Percentiles rank a stretch among this genome's conserved stretches.
Evolutionary conservation across 2,797 vertebrate genomes (phyloP).

Genomic region (Lates japonicus): DNA sequence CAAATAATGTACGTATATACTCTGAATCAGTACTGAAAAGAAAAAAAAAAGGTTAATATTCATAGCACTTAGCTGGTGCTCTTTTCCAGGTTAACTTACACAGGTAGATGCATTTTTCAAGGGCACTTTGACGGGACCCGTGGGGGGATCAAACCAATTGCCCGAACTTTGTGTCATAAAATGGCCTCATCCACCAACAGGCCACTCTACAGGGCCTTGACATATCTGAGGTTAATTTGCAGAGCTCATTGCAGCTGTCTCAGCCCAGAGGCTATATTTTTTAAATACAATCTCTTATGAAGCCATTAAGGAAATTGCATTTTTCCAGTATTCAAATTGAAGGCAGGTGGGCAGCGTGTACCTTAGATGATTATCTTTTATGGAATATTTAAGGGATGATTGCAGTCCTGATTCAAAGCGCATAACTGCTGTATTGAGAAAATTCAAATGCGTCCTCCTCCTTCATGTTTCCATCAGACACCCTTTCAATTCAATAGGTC

Average conservation of each 20-base stretch:
- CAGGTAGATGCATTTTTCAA: conserved; percentile 36
- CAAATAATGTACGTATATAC: conserved; percentile 40
- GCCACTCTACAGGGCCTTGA: conserved; percentile 23
- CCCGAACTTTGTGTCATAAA: conserved; percentile 42
- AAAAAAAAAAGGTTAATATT: conserved; percentile 20
- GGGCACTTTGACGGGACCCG: conserved; percentile 7
- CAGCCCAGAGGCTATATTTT: conserved; percentile 32
- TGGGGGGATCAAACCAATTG: conserved; percentile 11
- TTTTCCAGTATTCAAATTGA: conserved; percentile 49
- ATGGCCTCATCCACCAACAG: conserved; percentile 26
- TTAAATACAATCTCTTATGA: conserved; percentile 60
- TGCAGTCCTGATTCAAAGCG: background rate
- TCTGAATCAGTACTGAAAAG: conserved; percentile 29
- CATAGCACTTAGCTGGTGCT: background rate
- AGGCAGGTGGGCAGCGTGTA: conserved; percentile 27
- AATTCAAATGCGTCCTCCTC: conserved; percentile 28
- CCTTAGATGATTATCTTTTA: conserved; percentile 36
- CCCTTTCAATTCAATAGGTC: conserved; percentile 55
- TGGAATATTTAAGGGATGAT: conserved; percentile 37
- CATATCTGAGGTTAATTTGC: conserved; percentile 65
- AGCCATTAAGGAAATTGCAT: conserved; percentile 73
- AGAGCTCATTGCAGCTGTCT: conserved; percentile 35
- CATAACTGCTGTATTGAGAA: background rate
- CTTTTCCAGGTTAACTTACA: conserved; percentile 6
- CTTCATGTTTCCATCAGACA: conserved; percentile 23